phyloP scores from a whole-genome alignment of 2,113 vertebrate genomes.

The Oenanthe melanoleuca region DNA sequence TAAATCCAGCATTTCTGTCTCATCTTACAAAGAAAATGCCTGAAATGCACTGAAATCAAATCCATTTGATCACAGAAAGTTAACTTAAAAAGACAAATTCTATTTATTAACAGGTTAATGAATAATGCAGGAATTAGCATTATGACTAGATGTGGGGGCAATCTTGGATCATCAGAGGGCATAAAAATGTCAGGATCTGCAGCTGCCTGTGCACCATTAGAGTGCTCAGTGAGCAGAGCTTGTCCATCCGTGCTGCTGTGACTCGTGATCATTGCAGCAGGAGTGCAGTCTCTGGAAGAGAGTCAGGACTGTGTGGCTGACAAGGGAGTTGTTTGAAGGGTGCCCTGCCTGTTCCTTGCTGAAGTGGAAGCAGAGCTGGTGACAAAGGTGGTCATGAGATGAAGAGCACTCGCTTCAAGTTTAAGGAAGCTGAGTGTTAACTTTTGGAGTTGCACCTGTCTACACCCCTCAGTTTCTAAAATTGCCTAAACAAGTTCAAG shows the following conservation, averaged over 20 bases:
- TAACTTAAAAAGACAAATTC: background rate
- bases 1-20: background rate
- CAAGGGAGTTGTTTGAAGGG: background rate
- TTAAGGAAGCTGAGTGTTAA: background rate
- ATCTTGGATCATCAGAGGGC: background rate
- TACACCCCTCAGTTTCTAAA: background rate
- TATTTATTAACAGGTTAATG: background rate
- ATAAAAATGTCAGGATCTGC: background rate
- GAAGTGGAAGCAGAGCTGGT: background rate
- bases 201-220: background rate
- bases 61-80: background rate
- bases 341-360: background rate
- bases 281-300: background rate
- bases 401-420: background rate
- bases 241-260: background rate
- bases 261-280: background rate
- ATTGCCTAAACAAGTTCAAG: background rate
- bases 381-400: background rate
- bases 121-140: background rate
- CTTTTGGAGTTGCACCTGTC: background rate
- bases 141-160: background rate
- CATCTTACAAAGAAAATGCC: background rate
- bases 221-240: background rate
- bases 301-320: accelerated
- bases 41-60: background rate